Evolutionary conservation across 2,797 vertebrate species (phyloP).

Genomic region (Falco peregrinus): DNA sequence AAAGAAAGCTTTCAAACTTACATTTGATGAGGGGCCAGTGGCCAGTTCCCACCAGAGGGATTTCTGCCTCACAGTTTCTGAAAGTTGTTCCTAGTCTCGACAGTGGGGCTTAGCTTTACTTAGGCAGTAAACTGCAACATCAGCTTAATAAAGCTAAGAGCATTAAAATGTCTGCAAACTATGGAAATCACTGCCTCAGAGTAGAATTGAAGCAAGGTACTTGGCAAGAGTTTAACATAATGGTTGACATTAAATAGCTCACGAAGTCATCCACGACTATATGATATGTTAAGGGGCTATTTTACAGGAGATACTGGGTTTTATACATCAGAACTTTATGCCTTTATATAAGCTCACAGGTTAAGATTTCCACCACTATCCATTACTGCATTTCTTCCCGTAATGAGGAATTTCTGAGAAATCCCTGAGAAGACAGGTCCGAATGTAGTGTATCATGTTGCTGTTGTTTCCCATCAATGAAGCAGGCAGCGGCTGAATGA

Average conservation of each 20-base stretch:
- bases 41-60: neutral
- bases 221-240: neutral
- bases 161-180: neutral
- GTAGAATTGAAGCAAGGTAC: neutral
- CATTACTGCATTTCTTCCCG: neutral
- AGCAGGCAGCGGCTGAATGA: neutral
- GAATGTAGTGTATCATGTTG: neutral
- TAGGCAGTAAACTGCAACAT: neutral
- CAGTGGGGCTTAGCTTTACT: neutral
- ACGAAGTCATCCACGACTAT: neutral
- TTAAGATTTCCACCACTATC: neutral
- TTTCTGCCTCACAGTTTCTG: neutral
- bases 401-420: neutral
- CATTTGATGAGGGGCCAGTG: neutral
- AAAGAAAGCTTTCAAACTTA: neutral
- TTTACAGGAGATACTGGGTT: neutral
- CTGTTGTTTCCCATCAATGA: neutral
- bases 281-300: neutral
- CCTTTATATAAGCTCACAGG: neutral
- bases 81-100: neutral
- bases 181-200: neutral
- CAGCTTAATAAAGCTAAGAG: neutral
- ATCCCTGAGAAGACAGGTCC: neutral
- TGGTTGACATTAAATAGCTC: neutral
- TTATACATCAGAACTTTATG: neutral